Base-by-base conservation (phyloP, 2,113 vertebrate species). In the Trematocara marginatum region DNA sequence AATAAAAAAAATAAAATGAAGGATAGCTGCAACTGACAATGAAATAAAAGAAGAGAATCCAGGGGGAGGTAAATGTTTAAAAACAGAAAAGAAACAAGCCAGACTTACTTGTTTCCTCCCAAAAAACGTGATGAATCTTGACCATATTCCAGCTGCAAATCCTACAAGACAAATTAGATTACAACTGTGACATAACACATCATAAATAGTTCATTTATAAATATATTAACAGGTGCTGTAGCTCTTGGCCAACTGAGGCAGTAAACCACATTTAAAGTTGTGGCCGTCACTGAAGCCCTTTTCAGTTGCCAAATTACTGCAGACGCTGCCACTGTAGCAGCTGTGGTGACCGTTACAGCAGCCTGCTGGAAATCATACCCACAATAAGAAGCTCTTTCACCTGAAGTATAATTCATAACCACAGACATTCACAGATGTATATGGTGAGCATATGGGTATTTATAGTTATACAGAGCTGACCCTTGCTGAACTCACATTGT, bases 91-190 rank as follows among this genome's bases (percentile, higher is more conserved):
- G 10, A 66, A 49, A 35, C 29, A 52, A 40, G 29, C 6, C 12
- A 56, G 13, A 97, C 98, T 97, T 95, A 99, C 99, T 99, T 99
- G 95, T 98, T 98, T 96, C 96, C 97, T 93, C 97, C 97, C 90
- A 99, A 90, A 7, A 99, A 97, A 94, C 96, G 94, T 54, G 97
- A 96, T 79, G 97, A 96, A 91, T 97, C 97, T 23, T 97, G 97
- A 61, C 97, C 97, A 12, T 98, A 99, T 89, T 99, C 98, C 91
- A 99, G 90, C 59, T 98, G 98, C 54, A 99, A 94, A 90, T 99
- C 99, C 99, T 99, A 91, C 35, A 89, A 92, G 86, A 88, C 56
- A 90, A 40, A 78, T 4, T 2, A 47, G 35, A 26, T 92, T 79
- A 91, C 8, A 16, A 38, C 76, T 76, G 59, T 42, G 85, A 56